Evolutionary conservation across 92 coral and sea anemone genomes (phyloP).

Genomic region (Ricordea florida): DNA sequence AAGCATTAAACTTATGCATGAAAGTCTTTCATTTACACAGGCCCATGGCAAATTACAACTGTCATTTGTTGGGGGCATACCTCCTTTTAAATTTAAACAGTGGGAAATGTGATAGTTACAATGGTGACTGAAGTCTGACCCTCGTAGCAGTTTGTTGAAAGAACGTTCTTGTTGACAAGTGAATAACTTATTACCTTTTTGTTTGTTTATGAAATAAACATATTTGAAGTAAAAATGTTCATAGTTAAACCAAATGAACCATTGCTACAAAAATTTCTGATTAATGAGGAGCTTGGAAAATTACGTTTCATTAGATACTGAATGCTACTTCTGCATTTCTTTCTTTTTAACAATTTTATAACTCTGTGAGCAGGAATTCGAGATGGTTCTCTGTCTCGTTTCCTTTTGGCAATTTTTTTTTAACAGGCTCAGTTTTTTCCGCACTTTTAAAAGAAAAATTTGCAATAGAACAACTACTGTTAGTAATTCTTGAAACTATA

Average conservation of each 20-base stretch:
- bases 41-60: conserved; percentile 1
- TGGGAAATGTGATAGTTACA: neutral
- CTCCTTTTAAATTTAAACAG: conserved; percentile 18
- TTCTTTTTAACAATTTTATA: neutral
- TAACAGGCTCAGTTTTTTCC: neutral
- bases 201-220: neutral
- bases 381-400: neutral
- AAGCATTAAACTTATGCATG: conserved; percentile 45
- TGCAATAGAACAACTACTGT: conserved; percentile 2
- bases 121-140: neutral
- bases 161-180: neutral
- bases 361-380: neutral
- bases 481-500: neutral
- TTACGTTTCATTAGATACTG: neutral
- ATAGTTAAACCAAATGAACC: neutral
- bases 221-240: neutral
- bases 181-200: neutral
- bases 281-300: neutral
- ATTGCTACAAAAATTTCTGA: neutral
- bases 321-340: neutral
- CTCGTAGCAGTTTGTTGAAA: neutral
- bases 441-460: neutral
- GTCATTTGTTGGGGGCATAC: neutral
- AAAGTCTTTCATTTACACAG: conserved; percentile 30
- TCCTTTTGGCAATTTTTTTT: neutral